These are phyloP conservation scores for Meriones psammophilus DNA, from an alignment of 2,797 vertebrate species.

Conservation along the genomic window DNA sequence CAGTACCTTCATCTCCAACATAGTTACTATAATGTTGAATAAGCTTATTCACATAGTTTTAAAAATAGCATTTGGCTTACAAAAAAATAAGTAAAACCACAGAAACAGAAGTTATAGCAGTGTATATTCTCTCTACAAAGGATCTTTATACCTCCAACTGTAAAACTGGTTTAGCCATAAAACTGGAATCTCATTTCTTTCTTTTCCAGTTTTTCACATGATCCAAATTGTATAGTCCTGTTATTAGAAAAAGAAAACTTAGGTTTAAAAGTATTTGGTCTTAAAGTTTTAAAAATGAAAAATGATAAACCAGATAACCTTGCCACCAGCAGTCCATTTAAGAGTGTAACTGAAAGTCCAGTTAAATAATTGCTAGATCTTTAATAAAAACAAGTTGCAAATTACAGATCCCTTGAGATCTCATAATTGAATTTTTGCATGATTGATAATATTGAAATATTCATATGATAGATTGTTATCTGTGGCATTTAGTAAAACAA, in stretches of 20 bases:
- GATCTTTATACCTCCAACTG: background rate
- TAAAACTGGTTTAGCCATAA: constrained; percentile 1
- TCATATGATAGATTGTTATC: constrained; percentile 52
- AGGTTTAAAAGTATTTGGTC: constrained; percentile 64
- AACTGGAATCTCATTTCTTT: constrained; percentile 47
- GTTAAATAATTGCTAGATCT: constrained; percentile 63
- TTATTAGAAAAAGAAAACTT: constrained; percentile 24
- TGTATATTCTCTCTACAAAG: background rate
- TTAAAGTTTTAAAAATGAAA: constrained; percentile 67
- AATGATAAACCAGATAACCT: constrained; percentile 57
- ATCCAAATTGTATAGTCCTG: background rate
- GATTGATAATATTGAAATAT: constrained; percentile 70
- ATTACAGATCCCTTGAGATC: constrained; percentile 67
- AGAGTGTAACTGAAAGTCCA: constrained; percentile 49
- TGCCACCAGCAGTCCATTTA: constrained; percentile 54
- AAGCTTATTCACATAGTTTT: background rate
- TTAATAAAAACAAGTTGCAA: constrained; percentile 72
- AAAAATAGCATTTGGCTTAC: background rate
- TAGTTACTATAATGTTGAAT: background rate
- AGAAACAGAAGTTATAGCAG: background rate
- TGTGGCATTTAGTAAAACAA: constrained; percentile 58
- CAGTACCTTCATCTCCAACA: constrained; percentile 37
- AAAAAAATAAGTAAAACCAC: background rate
- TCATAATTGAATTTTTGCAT: constrained; percentile 67
- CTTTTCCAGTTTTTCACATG: constrained; percentile 25